Base-by-base conservation (phyloP, 2,113 vertebrate species). In the Pachypanchax playfairii region DNA sequence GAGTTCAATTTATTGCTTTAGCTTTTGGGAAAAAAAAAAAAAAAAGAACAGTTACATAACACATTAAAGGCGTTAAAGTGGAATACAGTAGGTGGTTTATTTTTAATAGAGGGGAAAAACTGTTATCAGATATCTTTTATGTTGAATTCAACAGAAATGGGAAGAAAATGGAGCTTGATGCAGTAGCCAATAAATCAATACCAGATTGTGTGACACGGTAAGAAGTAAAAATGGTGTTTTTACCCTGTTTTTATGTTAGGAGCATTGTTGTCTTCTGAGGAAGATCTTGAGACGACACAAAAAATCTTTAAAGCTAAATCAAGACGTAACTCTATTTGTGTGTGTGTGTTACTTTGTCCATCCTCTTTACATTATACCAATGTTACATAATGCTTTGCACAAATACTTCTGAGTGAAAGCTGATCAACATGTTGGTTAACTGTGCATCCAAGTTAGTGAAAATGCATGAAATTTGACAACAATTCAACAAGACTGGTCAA, bases 1-100 rank as follows among this genome's bases (percentile, higher is more conserved):
- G 48, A 53, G 22, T 52, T 21, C 21, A 51, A 49, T 65, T 65
- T 42, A 65, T 73, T 61, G 48, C 2, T 48, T 66, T 29, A 33
- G 62, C 52, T 47, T 22, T 63, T 33, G 25, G n/a, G n/a, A n/a
- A n/a, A n/a, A n/a, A n/a, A n/a, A n/a, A n/a, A n/a, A n/a, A n/a
- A 35, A 31, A 58, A 48, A 63, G 55, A 31, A 31, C n/a, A 4
- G 20, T 72, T 65, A 54, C 38, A 59, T 55, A 74, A 69, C 55
- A 31, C 25, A 49, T 60, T 24, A 21, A 56, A 35, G 49, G 36
- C 39, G 54, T 20, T 51, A 43, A 51, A 63, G 38, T 20, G 41
- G 53, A 49, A 47, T 46, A 42, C 22, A 48, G 25, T 42, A 58
- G 63, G 59, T 18, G 17, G 21, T 56, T 29, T 52, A 6, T 39